A percentile compares a stretch with the other conserved stretches of the same genome.
Evolutionary conservation across 64 coral and sea anemone genomes (phyloP).

Genomic region (Anthopleura sola): DNA sequence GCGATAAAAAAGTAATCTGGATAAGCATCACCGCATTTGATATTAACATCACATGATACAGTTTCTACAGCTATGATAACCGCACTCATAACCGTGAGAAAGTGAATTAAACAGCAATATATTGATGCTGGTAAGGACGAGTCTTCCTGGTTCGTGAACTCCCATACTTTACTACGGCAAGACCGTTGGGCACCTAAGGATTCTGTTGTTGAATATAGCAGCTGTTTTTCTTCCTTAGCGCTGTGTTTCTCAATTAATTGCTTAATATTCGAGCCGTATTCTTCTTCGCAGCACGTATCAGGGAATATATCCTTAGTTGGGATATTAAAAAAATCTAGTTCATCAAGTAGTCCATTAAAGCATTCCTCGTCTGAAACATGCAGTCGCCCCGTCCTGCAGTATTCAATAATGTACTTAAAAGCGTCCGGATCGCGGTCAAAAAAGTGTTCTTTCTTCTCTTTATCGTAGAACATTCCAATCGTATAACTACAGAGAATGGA

Average conservation of each 20-base stretch:
- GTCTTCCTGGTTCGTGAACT: constrained; percentile 35
- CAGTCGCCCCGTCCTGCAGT: constrained; percentile 59
- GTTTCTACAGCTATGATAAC: constrained; percentile 59
- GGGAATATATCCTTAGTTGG: constrained; percentile 25
- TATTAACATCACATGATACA: constrained; percentile 35
- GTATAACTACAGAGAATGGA: constrained; percentile 34
- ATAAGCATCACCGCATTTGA: constrained; percentile 14
- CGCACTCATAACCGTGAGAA: constrained; percentile 57
- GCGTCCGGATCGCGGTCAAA: constrained; percentile 70
- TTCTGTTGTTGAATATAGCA: neutral
- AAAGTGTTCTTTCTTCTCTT: constrained; percentile 59
- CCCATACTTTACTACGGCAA: constrained; percentile 47
- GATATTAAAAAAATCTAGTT: constrained; percentile 59
- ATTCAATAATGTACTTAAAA: constrained; percentile 58
- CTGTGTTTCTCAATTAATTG: constrained; percentile 4
- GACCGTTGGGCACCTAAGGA: neutral
- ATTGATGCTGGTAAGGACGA: constrained; percentile 30
- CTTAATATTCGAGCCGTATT: neutral
- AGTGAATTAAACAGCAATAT: constrained; percentile 36
- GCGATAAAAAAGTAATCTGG: constrained; percentile 8
- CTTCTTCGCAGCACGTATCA: constrained; percentile 60
- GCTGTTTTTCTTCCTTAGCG: neutral
- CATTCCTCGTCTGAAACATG: constrained; percentile 64
- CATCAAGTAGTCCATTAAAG: constrained; percentile 39
- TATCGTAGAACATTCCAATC: constrained; percentile 42